Conservation (phyloP, 2,888 invertebrate species). For the Carpatolechia fugitivella region DNA sequence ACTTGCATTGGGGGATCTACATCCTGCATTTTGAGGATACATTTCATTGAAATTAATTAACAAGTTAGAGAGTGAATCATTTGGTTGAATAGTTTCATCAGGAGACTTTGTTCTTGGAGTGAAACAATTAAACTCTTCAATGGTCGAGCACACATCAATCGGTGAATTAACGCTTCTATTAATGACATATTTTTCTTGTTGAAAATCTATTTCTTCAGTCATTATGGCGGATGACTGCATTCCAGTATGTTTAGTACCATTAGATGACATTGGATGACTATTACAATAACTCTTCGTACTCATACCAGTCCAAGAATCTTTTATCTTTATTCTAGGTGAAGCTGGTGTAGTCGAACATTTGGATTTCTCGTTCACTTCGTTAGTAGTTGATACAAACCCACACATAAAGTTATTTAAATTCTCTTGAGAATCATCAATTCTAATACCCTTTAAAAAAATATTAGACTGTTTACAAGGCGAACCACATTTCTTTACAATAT, state of each 20-base stretch:
- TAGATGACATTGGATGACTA: not conserved
- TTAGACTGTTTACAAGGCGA: not conserved
- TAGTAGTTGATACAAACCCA: not conserved
- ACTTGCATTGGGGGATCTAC: not conserved
- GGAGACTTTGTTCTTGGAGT: not conserved
- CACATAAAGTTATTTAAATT: not conserved
- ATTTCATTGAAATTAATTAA: not conserved
- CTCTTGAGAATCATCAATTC: constrained; percentile 7
- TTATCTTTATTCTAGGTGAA: not conserved
- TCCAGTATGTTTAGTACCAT: not conserved
- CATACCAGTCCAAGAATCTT: not conserved
- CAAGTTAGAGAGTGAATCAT: constrained; percentile 4
- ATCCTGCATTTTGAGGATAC: not conserved
- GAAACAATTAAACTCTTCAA: not conserved
- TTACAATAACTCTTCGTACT: not conserved
- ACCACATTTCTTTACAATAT: constrained; percentile 22
- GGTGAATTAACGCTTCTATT: not conserved
- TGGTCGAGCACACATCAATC: not conserved
- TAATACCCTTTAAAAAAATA: constrained; percentile 4
- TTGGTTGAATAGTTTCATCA: not conserved
- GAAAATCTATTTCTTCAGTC: not conserved
- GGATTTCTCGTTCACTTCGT: not conserved
- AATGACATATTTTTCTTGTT: not conserved
- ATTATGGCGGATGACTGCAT: not conserved
- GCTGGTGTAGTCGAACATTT: not conserved